Evolutionary conservation across 2,888 invertebrate species (phyloP).

Genomic region (Cecidostiba fungosa): DNA sequence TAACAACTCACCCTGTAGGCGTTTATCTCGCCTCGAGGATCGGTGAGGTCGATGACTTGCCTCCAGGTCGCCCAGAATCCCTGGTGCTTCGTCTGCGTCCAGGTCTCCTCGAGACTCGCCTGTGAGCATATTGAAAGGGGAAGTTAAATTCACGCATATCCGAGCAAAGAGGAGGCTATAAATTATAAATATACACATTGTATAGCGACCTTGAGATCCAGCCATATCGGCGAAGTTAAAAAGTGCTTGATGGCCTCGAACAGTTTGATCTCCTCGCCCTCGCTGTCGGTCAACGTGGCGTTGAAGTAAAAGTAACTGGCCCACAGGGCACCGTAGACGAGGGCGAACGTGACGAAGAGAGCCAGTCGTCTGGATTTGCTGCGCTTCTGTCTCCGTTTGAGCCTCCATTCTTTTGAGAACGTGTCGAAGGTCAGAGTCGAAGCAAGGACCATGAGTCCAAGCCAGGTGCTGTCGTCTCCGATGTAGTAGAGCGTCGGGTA

Average conservation of each 20-base stretch:
- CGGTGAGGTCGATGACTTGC: slow-evolving; percentile 91
- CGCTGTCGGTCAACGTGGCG: slow-evolving; percentile 90
- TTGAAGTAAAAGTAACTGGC: slow-evolving; percentile 92
- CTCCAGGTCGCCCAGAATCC: slow-evolving; percentile 92
- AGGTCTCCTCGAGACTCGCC: slow-evolving; percentile 85
- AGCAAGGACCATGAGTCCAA: slow-evolving; percentile 85
- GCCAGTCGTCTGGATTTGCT: slow-evolving; percentile 81
- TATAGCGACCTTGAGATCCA: slow-evolving; percentile 80
- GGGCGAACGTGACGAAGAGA: slow-evolving; percentile 83
- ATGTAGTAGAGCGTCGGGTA: slow-evolving; percentile 88
- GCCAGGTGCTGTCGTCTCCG: slow-evolving; percentile 88
- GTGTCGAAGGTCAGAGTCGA: slow-evolving; percentile 88
- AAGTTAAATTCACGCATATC: not conserved
- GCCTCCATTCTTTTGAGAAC: slow-evolving; percentile 90
- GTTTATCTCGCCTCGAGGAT: slow-evolving; percentile 95
- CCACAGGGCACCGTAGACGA: slow-evolving; percentile 88
- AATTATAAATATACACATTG: not conserved
- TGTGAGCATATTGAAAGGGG: slow-evolving; percentile 52
- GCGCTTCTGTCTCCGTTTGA: slow-evolving; percentile 83
- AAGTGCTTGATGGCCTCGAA: slow-evolving; percentile 94
- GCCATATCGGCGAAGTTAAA: slow-evolving; percentile 90
- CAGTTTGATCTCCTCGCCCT: slow-evolving; percentile 93
- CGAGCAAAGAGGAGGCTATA: not conserved
- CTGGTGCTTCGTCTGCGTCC: slow-evolving; percentile 89
- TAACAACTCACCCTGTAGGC: slow-evolving; percentile 90